A percentile compares a stretch with the other conserved stretches of the same genome.
Evolutionary conservation across 2,113 vertebrate genomes (phyloP).

Genomic region (Oryzias celebensis): DNA sequence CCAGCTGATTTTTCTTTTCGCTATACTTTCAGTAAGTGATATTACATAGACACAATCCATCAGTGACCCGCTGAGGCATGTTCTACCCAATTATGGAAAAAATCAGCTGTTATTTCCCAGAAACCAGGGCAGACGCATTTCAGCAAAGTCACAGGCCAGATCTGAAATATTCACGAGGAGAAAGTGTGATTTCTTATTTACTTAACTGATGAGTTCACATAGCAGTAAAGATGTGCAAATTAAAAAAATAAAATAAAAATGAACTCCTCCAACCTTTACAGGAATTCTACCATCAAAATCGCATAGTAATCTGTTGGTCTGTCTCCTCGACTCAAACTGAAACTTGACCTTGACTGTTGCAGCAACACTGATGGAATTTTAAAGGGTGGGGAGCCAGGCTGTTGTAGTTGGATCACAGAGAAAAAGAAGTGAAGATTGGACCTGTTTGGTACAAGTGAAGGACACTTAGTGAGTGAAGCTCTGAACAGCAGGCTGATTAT

Average conservation of each 20-base stretch:
- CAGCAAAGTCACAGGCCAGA: background rate
- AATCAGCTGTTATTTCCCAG: background rate
- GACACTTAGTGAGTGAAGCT: background rate
- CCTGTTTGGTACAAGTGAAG: background rate
- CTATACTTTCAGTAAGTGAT: background rate
- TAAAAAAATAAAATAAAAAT: fast-evolving
- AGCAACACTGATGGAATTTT: background rate
- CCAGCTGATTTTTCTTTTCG: background rate
- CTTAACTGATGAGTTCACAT: background rate
- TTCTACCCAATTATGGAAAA: background rate
- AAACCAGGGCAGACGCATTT: background rate
- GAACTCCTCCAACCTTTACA: background rate
- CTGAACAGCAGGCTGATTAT: background rate
- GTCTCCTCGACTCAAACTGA: too few species aligned
- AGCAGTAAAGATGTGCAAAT: background rate
- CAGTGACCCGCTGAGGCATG: background rate
- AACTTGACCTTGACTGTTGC: constrained; percentile 9
- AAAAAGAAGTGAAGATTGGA: background rate
- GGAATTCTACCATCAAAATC: background rate
- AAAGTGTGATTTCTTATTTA: background rate
- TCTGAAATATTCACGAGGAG: background rate
- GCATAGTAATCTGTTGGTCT: too few species aligned
- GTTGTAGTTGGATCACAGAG: constrained; percentile 14
- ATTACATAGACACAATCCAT: background rate
- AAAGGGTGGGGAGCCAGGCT: background rate